These are phyloP conservation scores for Cotesia glomerata DNA, from an alignment of 1,140 invertebrate genomes.

Conservation along the genomic window DNA sequence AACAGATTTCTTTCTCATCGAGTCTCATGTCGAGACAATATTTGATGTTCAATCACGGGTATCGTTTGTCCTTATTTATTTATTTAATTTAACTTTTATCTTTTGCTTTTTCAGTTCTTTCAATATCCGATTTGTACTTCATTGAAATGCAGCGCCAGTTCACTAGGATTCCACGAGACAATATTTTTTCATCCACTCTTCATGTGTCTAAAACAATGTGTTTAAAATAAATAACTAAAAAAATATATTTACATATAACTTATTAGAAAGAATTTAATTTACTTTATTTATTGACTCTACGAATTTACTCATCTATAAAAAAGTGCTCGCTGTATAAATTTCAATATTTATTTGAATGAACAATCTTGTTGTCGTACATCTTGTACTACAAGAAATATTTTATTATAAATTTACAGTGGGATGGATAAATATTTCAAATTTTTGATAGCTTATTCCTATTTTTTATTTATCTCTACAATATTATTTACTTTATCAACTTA, in stretches of 20 bases:
- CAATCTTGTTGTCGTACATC: too few species aligned
- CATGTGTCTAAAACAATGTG: constrained; percentile 20
- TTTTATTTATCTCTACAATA: too few species aligned
- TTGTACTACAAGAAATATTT: too few species aligned
- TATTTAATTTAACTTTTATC: constrained; percentile 13
- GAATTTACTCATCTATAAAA: too few species aligned
- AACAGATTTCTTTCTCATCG: too few species aligned
- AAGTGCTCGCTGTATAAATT: too few species aligned
- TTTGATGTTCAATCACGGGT: constrained; percentile 21
- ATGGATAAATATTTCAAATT: too few species aligned
- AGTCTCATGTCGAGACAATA: neutral
- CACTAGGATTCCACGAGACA: constrained; percentile 34
- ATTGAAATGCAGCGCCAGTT: constrained; percentile 45
- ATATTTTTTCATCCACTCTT: neutral
- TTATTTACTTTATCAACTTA: too few species aligned
- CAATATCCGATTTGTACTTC: constrained; percentile 46
- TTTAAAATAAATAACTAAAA: constrained; percentile 37
- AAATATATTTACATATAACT: constrained; percentile 44
- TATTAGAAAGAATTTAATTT: constrained; percentile 10
- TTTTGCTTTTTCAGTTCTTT: constrained; percentile 4
- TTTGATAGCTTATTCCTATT: too few species aligned
- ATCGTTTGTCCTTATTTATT: constrained; percentile 18
- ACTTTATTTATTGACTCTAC: neutral
- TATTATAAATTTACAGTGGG: too few species aligned
- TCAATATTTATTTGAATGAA: too few species aligned